Base-by-base conservation (phyloP, 92 coral and sea anemone genomes). In the Ricordea florida region DNA sequence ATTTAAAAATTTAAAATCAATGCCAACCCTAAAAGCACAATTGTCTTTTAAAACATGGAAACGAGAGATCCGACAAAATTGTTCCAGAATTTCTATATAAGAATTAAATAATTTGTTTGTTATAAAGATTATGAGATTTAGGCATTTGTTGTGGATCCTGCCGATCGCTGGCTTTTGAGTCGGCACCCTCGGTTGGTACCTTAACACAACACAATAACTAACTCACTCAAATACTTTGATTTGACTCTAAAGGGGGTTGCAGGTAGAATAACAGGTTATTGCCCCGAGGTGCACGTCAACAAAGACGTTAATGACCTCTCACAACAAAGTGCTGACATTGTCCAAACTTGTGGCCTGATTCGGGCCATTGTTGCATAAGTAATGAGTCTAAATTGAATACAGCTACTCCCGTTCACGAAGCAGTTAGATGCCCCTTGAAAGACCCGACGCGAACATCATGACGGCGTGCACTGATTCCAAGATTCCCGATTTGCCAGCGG, bases 361-460 rank as follows among this genome's bases (percentile, higher is more conserved):
- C 35, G 60, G 37, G 49, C 70, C 60, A 73, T 73, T 73, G 80
- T 73, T 73, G 68, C 57, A 73, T 73, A 58, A 73, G 59, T 73
- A 73, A 73, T 73, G 59, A 61, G 35, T 57, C 5, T 20, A 32
- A 33, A 32, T 73, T 73, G 80, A 73, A 73, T 58, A 42, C 80
- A 59, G 80, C 80, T 73, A 60, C 40, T n/a, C n/a, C n/a, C n/a
- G n/a, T n/a, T n/a, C n/a, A n/a, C n/a, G n/a, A n/a, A n/a, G n/a
- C n/a, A n/a, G n/a, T n/a, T n/a, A n/a, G n/a, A n/a, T n/a, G n/a
- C n/a, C n/a, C n/a, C n/a, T n/a, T n/a, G n/a, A n/a, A n/a, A n/a
- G n/a, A n/a, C n/a, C n/a, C n/a, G n/a, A n/a, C n/a, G n/a, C n/a
- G n/a, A n/a, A n/a, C n/a, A n/a, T n/a, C n/a, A 61, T 61, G 80